Evolutionary conservation across 2,113 vertebrate species (phyloP).

Genomic region (Colinus virginianus): DNA sequence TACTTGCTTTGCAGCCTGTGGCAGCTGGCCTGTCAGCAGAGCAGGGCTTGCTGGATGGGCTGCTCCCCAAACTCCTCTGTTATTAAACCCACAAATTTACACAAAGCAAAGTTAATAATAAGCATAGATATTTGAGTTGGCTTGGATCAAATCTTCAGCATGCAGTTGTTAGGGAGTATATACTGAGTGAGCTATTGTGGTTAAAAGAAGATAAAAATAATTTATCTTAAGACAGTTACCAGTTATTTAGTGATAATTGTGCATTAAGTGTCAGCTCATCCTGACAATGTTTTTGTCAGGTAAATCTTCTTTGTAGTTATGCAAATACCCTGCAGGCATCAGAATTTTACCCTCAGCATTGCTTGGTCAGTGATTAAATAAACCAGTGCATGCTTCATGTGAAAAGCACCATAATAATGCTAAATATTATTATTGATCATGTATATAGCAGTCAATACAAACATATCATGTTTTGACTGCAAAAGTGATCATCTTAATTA

Average conservation of each 20-base stretch:
- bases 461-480: conserved; percentile 5
- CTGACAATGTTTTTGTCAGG: not conserved
- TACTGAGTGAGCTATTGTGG: not conserved
- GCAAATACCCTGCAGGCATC: not conserved
- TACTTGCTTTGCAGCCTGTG: not conserved
- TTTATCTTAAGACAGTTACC: conserved; percentile 19
- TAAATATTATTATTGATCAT: conserved; percentile 59
- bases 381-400: not conserved
- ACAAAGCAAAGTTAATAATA: conserved; percentile 42
- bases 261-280: not conserved
- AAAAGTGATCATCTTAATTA: conserved; percentile 50
- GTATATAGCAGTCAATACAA: conserved; percentile 23
- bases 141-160: conserved; percentile 11
- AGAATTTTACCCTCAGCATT: not conserved
- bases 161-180: not conserved
- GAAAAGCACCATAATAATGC: not conserved
- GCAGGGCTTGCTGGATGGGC: conserved; percentile 6
- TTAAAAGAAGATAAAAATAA: conserved; percentile 19
- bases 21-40: not conserved
- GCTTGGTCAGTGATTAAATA: conserved; percentile 19
- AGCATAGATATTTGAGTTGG: not conserved
- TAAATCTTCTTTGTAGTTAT: not conserved
- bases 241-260: not conserved
- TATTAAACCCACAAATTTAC: conserved; percentile 45
- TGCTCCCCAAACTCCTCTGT: not conserved